Base-by-base conservation (phyloP, 2,113 vertebrate genomes). In the Coptodon bakossiorum region DNA sequence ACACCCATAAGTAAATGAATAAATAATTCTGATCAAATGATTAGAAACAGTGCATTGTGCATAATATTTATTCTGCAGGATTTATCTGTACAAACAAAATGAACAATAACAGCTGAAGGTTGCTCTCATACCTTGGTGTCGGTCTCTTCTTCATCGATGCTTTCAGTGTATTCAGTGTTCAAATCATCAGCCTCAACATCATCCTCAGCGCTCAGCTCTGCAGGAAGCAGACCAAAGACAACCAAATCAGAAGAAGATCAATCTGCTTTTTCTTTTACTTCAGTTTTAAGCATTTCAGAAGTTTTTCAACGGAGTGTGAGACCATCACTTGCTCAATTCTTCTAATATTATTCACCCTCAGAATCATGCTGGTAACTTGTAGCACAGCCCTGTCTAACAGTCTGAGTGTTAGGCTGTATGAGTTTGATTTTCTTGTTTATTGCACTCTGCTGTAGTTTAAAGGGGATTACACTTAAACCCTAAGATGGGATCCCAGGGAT, bases 121-220 rank as follows among this genome's bases (percentile, higher is more conserved):
- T 1, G 45, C 5, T 45, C 88, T 45, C 91, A 83, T 93, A 98
- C 98, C 43, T 97, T 95, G 31, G 61, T 86, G 93, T 43, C 90
- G n/a, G 79, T 82, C 78, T 96, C 95, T 3, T 97, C 96, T 81
- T 97, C 96, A 83, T 97, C 96, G 0, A 93, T 88, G 50, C 95
- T 97, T 88, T 96, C 92, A 0, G 95, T 93, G 90, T 96, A 96
- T 71, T 95, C 96, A 12, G 95, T 96, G 89, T 92, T 95, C 3
- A 87, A 50, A 3, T 95, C 96, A 0, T 94, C 87, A 8, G 76
- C 93, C 6, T 96, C 94, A 1, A 93, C 94, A 4, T 92, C 93
- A 1, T 93, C 93, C 22, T 95, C 96, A 14, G 93, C 83, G 76
- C 92, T 94, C 80, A 94, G 91, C 59, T 96, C 98, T 98, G 87